Conservation (phyloP, 2,113 vertebrate genomes). For the Rhizomys pruinosus region DNA sequence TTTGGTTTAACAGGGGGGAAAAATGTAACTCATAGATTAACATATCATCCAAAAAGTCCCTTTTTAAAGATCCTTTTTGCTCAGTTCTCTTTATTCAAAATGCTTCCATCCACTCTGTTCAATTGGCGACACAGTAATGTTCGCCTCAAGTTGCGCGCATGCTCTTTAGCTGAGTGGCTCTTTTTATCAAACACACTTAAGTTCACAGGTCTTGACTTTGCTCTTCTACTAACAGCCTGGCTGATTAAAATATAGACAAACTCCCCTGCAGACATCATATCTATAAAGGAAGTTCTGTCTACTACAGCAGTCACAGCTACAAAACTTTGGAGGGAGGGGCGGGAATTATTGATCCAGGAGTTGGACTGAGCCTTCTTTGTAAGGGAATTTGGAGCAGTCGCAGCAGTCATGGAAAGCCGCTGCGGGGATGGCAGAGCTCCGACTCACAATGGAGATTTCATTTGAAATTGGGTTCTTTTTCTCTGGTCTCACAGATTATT, state of each 20-base stretch:
- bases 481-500: conserved; percentile 64
- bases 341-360: not conserved
- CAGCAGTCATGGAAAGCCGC: not conserved
- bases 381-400: not conserved
- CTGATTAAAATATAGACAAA: conserved; percentile 23
- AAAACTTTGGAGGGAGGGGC: not conserved
- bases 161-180: not conserved
- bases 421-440: not conserved
- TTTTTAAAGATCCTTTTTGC: not conserved
- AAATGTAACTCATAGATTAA: no score
- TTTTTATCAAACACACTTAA: not conserved
- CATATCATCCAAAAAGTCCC: no score
- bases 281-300: not conserved
- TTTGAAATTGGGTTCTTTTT: conserved; percentile 50
- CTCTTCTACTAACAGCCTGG: conserved; percentile 15
- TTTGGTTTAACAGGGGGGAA: no score
- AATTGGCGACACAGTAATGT: not conserved
- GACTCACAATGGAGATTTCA: not conserved
- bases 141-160: not conserved
- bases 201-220: not conserved
- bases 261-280: not conserved
- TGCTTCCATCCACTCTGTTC: not conserved
- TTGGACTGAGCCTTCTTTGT: not conserved
- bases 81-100: conserved; percentile 21
- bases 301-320: not conserved